Evolutionary conservation across 2,797 vertebrate species (phyloP).

Genomic region (Sebastes hopkinsi): DNA sequence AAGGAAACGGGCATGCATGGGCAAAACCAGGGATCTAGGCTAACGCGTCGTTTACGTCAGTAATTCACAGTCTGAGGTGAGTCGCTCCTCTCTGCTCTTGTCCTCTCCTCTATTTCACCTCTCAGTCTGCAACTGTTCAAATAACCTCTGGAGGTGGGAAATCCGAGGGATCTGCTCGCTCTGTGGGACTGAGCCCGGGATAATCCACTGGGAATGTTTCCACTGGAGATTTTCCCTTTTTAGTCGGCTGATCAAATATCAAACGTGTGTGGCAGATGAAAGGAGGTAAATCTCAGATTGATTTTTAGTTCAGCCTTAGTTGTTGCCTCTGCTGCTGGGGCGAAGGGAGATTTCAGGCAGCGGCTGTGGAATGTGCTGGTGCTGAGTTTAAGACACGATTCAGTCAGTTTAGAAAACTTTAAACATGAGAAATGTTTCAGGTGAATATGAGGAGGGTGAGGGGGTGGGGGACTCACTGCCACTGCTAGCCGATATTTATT

Average conservation of each 20-base stretch:
- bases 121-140: constrained; percentile 37
- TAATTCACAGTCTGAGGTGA: constrained; percentile 88
- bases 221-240: constrained; percentile 38
- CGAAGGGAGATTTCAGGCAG: constrained; percentile 4
- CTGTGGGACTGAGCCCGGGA: constrained; percentile 43
- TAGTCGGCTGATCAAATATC: constrained; percentile 44
- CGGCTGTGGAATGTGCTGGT: constrained; percentile 16
- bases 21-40: constrained; percentile 78
- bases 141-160: constrained; percentile 52
- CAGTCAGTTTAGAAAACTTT: constrained; percentile 60
- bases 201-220: constrained; percentile 43
- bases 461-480: neutral
- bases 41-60: constrained; percentile 81
- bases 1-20: constrained; percentile 81
- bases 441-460: accelerated
- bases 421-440: constrained; percentile 1
- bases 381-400: constrained; percentile 16
- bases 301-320: constrained; percentile 21
- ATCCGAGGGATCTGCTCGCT: constrained; percentile 48
- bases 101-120: constrained; percentile 60
- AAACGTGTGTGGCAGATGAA: constrained; percentile 39
- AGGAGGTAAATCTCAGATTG: constrained; percentile 41
- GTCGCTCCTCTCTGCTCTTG: constrained; percentile 65
- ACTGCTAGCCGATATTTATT: constrained; percentile 15
- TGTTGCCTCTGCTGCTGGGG: constrained; percentile 16